Evolutionary conservation across 2,888 invertebrate genomes (phyloP).

Genomic region (Tetrapedia diversipes): DNA sequence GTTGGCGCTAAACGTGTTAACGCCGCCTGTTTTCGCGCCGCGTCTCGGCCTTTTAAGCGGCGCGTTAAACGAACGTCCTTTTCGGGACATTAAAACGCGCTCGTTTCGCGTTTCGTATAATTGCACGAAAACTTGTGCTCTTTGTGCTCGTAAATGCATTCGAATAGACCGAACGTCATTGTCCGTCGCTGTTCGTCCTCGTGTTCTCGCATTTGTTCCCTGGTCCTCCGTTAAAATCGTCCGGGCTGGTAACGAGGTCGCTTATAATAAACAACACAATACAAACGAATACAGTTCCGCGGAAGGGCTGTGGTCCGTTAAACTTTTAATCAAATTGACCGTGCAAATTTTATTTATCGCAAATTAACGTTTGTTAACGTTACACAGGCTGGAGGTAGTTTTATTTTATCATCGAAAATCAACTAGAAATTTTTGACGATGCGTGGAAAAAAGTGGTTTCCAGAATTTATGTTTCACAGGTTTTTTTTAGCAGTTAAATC

Average conservation of each 20-base stretch:
- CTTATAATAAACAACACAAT: constrained; percentile 38
- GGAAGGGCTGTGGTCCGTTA: too few species aligned
- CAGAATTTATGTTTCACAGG: too few species aligned
- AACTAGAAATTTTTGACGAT: too few species aligned
- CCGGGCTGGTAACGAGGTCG: constrained; percentile 21
- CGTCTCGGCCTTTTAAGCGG: too few species aligned
- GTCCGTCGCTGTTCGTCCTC: constrained; percentile 22
- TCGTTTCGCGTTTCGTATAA: background rate
- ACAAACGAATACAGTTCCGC: too few species aligned
- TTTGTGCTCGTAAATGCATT: background rate
- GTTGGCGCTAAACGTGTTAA: too few species aligned
- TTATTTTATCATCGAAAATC: too few species aligned
- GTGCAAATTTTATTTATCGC: background rate
- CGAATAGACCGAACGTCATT: constrained; percentile 6
- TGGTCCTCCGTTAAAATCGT: constrained; percentile 21
- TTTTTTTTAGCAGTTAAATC: too few species aligned
- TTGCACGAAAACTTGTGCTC: background rate
- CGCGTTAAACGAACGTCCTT: background rate
- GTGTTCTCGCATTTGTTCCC: constrained; percentile 27
- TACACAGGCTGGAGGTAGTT: too few species aligned
- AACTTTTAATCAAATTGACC: background rate
- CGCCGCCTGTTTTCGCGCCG: too few species aligned
- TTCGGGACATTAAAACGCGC: background rate
- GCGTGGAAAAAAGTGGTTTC: too few species aligned
- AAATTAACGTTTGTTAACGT: too few species aligned